Conservation (phyloP, 2,113 vertebrate species). For the Xyrauchen texanus region DNA sequence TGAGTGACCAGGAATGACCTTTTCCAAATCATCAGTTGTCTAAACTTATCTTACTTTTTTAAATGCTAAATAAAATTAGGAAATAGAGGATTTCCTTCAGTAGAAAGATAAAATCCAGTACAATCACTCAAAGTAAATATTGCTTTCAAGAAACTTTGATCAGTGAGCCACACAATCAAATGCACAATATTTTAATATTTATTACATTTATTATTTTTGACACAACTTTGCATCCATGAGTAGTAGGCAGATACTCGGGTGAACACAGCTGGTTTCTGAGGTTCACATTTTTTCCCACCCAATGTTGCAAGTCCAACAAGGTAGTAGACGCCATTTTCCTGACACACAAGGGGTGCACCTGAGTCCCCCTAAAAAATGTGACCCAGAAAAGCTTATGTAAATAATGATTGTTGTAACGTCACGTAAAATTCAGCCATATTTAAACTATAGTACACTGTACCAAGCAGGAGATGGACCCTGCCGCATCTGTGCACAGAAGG, state of each 20-base stretch:
- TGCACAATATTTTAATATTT: conserved; percentile 15
- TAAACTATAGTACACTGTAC: conserved; percentile 49
- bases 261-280: conserved; percentile 66
- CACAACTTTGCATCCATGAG: conserved; percentile 59
- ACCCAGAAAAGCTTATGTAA: too few relatives aligned
- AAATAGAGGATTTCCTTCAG: too few relatives aligned
- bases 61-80: too few relatives aligned
- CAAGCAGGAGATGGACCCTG: conserved; percentile 68
- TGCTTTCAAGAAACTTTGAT: background rate
- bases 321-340: conserved; percentile 59
- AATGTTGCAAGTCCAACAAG: conserved; percentile 70
- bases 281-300: conserved; percentile 58
- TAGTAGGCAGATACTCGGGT: conserved; percentile 56
- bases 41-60: too few relatives aligned
- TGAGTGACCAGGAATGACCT: too few relatives aligned
- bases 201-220: conserved; percentile 32
- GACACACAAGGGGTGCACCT: conserved; percentile 67
- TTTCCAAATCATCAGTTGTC: too few relatives aligned
- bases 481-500: conserved; percentile 66
- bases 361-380: conserved; percentile 63
- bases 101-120: too few relatives aligned
- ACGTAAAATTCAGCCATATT: background rate
- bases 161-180: background rate
- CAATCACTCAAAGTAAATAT: background rate
- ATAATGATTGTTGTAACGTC: too few relatives aligned